These are phyloP conservation scores for Odocoileus virginianus DNA, from an alignment of 2,113 vertebrate genomes.

Conservation along the genomic window DNA sequence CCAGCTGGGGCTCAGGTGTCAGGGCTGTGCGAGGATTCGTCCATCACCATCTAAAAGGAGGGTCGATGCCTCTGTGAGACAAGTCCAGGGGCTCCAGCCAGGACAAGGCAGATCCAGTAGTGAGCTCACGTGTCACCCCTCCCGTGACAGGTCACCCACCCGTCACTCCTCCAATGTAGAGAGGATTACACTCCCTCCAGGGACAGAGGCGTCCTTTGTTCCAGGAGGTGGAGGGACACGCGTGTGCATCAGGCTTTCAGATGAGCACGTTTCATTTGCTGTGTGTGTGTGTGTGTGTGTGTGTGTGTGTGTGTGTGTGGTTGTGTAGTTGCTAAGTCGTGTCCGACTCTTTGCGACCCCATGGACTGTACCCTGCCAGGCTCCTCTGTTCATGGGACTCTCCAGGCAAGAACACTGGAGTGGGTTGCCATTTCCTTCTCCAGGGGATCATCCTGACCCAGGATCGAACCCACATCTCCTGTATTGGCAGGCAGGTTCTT, in stretches of 20 bases:
- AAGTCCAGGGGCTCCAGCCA: constrained; percentile 15
- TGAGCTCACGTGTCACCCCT: constrained; percentile 25
- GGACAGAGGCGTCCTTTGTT: constrained; percentile 34
- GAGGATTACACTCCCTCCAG: constrained; percentile 37
- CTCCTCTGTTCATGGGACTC: not conserved
- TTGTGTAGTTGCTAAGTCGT: not conserved
- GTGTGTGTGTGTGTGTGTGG: not conserved
- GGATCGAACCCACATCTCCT: not conserved
- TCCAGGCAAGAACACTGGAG: not conserved
- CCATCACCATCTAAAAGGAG: not conserved
- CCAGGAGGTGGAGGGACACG: not conserved
- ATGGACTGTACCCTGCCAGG: not conserved
- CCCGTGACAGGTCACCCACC: not conserved
- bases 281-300: not conserved
- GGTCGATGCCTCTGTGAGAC: not conserved
- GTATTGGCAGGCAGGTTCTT: too few species aligned
- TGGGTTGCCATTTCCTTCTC: not conserved
- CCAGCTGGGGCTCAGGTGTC: not conserved
- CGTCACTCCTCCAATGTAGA: not conserved
- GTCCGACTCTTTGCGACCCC: not conserved
- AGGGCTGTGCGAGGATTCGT: not conserved
- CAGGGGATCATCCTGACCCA: not conserved
- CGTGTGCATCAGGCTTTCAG: not conserved
- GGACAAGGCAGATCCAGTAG: constrained; percentile 22
- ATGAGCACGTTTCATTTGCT: constrained; percentile 12